Evolutionary conservation across 2,888 invertebrate genomes (phyloP), one percentile per base, ranked within the genome.

Genomic region (Drosophila anomelani): DNA sequence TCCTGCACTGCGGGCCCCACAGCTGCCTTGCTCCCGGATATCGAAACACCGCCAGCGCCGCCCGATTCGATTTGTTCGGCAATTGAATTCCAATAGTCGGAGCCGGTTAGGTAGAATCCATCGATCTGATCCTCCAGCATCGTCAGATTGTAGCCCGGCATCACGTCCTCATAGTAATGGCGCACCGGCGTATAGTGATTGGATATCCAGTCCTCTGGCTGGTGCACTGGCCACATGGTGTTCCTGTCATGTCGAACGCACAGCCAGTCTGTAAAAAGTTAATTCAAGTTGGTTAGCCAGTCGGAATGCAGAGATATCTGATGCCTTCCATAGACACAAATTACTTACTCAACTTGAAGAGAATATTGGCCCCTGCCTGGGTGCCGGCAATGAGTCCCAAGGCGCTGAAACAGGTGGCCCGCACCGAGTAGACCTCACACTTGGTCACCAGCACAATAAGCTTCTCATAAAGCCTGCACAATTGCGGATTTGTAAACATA

Each of bases 341-440:
- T 10, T 13, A 44, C 44, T 44, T 93, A 94, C 96, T 96, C 81
- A 95, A 93, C 91, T 96, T 95, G 51, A 95, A 94, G 4, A 98
- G 93, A 58, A 95, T 92, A 90, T 97, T 96, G 2, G 97, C 97
- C 6, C 98, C 98, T 64, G 95, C 94, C 77, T 95, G 95, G 0
- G 97, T 98, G 67, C 96, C 96, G 0, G 96, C 96, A 53, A 98
- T 94, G 38, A 98, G 94, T 32, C 97, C 96, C 68, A 92, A 73
- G 8, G 96, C 95, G 91, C 97, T 97, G 92, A 97, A 96, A 1
- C 98, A 97, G 0, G 98, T 97, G 3, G 97, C 98, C 73, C 98
- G 94, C 56, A 99, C 94, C 0, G 98, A 96, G 91, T 98, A 97
- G 44, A 98, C 96, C 5, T 95, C 95, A 91, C 96, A 95, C 79